Percentiles rank a stretch among this genome's conserved stretches.
Evolutionary conservation across 2,113 vertebrate species (phyloP).

Genomic region (Donacobius atricapilla): DNA sequence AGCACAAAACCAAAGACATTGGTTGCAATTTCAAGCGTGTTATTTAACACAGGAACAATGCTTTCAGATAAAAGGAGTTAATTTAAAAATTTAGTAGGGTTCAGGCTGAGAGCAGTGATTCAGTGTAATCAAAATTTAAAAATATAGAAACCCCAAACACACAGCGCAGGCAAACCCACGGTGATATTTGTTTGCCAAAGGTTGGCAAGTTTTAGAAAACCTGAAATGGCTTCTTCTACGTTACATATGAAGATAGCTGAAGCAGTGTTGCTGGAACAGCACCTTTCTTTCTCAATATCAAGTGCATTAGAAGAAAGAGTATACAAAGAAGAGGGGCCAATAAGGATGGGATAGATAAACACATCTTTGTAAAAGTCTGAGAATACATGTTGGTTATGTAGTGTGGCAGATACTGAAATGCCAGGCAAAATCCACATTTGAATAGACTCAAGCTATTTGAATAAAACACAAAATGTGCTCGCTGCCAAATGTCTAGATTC

Average conservation of each 20-base stretch:
- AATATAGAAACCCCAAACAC: background rate
- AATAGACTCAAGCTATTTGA: background rate
- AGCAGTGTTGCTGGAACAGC: background rate
- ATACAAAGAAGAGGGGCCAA: background rate
- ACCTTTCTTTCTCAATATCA: background rate
- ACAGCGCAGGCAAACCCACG: background rate
- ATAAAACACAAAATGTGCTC: background rate
- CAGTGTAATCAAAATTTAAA: background rate
- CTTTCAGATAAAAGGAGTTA: background rate
- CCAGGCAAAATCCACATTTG: background rate
- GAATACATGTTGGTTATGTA: background rate
- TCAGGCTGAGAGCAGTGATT: background rate
- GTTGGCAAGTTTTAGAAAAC: background rate
- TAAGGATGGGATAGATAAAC: background rate
- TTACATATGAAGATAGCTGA: background rate
- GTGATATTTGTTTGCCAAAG: background rate
- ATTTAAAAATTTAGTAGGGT: background rate
- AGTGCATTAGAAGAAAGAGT: background rate
- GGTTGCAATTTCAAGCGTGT: background rate
- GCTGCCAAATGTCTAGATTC: background rate
- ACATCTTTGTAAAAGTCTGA: background rate
- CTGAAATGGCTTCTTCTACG: background rate
- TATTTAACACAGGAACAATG: background rate
- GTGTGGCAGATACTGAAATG: background rate
- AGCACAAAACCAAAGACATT: background rate